Evolutionary conservation across 2,888 invertebrate species (phyloP), one percentile per base, ranked within the genome.

Genomic region (Sipha maydis): DNA sequence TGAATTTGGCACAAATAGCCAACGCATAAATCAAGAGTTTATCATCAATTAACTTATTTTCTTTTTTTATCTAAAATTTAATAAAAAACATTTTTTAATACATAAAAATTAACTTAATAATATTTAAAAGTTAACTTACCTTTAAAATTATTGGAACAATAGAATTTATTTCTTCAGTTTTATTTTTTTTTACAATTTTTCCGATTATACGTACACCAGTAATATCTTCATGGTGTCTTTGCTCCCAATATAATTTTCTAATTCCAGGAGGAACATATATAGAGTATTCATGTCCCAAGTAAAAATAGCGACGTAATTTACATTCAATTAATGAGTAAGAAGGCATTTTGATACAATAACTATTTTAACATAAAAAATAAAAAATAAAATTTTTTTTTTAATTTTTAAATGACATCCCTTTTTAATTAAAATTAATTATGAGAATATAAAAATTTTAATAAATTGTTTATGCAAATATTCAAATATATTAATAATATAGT

Each of bases 121-220:
- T 76, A 14, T 41, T 69, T 28, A 69, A 19, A 21, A 11, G 11
- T 69, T 25, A 34, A 85, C 54, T 17, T 41, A 88, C 82, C 48
- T 88, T 88, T 82, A 88, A 82, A 31, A 88, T 67, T 17, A 82
- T 76, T 82, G 88, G 80, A 61, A 88, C 75, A 67, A 88, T 88
- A 34, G 88, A 82, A 82, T 88, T 75, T 31, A 88, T 88, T 8
- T 76, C 82, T 75, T 88, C 88, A 48, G 21, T 3, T 80, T 82
- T 88, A 41, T 88, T 88, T 67, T 76, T 88, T 31, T 76, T 82
- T 75, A 88, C 75, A 82, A 88, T 88, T 41, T 88, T 88, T 75
- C 82, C 88, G 67, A 88, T 88, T 56, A 88, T 41, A 67, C 78
- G 9, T 31, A 88, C 48, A 34, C 88, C 88, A 48, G 48, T 48